Base-by-base conservation (phyloP, 2,797 vertebrate genomes). In the Falco biarmicus region DNA sequence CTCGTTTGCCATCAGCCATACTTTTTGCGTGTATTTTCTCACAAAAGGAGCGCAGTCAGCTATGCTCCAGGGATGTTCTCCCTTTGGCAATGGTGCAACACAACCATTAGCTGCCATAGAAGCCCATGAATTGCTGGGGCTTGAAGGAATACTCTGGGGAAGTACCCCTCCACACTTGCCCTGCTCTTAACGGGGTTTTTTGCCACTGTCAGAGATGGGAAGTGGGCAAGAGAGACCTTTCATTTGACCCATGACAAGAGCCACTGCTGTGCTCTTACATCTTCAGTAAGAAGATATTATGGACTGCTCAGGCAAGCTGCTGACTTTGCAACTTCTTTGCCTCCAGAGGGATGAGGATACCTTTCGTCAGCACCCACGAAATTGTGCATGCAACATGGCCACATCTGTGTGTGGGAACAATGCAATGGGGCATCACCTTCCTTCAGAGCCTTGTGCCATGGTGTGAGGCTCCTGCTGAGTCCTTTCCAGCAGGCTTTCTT, bases 401-500 rank as follows among this genome's bases (percentile, higher is more conserved):
- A 59, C 18, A 70, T 32, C 43, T 65, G 26, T 34, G 29, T 2
- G 1, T 13, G 18, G n/a, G 15, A 60, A 19, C 13, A 21, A 24
- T 0, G 0, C 48, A 17, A 34, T 0, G 3, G 18, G 2, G 9
- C 29, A 80, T 56, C 61, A n/a, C 31, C 50, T 82, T 82, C 59
- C 29, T 64, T 66, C 41, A 20, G 37, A 50, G 66, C n/a, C 56
- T 39, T 70, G 43, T 70, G 54, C n/a, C 81, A 10, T 0, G 0
- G 13, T 13, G 8, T 39, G 57, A 84, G 34, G 70, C 76, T 76
- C 15, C 59, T 39, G n/a, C 41, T 43, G 32, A 78, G 45, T 50
- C 39, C 45, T 90, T 78, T 65, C 50, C 74, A 79, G 66, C 0
- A 1, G 43, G 31, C 14, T 75, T 78, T 43, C 61, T 41, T 65